Percentiles rank a stretch among this genome's conserved stretches.
Evolutionary conservation across 2,797 vertebrate genomes (phyloP).

Genomic region (Pseudomugil tenellus): DNA sequence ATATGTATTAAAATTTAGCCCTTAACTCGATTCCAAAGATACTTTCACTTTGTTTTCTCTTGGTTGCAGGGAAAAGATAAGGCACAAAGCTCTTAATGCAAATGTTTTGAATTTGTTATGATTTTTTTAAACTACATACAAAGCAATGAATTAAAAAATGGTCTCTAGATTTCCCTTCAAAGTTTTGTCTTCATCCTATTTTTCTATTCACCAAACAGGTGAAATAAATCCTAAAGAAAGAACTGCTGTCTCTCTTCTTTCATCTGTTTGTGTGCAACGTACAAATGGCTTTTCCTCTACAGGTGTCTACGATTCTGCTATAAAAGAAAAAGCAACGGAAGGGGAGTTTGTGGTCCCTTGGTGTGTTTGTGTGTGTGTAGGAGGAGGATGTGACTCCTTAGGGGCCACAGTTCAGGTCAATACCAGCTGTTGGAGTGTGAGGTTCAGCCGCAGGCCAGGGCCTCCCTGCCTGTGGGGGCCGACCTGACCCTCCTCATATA

Average conservation of each 20-base stretch:
- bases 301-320: constrained; percentile 58
- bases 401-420: constrained; percentile 78
- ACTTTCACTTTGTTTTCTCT: constrained; percentile 83
- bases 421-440: constrained; percentile 81
- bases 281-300: constrained; percentile 48
- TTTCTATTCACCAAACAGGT: constrained; percentile 85
- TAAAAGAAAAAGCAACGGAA: constrained; percentile 27
- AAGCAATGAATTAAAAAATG: constrained; percentile 83
- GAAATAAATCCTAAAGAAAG: constrained; percentile 85
- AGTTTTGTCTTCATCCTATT: constrained; percentile 87
- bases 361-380: constrained; percentile 38
- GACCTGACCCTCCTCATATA: constrained; percentile 65
- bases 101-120: constrained; percentile 82
- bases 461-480: constrained; percentile 73
- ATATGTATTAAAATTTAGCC: constrained; percentile 85
- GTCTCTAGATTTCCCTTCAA: constrained; percentile 85
- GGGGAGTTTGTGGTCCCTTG: constrained; percentile 33
- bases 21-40: constrained; percentile 86
- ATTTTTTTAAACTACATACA: constrained; percentile 73
- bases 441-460: constrained; percentile 81
- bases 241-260: constrained; percentile 48
- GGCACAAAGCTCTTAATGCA: constrained; percentile 88
- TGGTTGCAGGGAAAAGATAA: constrained; percentile 85
- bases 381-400: constrained; percentile 42
- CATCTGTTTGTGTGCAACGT: constrained; percentile 33